A percentile compares a stretch with the other conserved stretches of the same genome.
Evolutionary conservation across 2,113 vertebrate genomes (phyloP).

Genomic region (Albula goreensis): DNA sequence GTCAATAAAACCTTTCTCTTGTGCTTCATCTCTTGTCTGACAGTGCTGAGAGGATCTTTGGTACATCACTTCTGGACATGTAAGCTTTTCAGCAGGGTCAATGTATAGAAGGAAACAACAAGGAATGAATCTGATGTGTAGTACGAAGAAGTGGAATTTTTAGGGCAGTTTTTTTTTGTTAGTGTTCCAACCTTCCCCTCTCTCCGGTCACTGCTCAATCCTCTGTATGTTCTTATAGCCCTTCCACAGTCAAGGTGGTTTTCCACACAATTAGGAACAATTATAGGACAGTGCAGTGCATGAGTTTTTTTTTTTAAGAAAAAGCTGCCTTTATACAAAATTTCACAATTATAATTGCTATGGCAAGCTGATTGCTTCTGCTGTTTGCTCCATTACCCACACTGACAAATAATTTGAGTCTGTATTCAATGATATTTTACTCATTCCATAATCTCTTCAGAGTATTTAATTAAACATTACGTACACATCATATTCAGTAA

Average conservation of each 20-base stretch:
- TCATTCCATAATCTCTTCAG: not conserved
- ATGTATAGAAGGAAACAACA: not conserved
- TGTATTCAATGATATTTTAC: not conserved
- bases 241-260: not conserved
- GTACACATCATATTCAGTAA: not conserved
- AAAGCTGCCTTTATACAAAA: not conserved
- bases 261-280: not conserved
- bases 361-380: not conserved
- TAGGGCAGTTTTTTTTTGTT: not conserved
- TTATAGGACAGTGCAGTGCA: not conserved
- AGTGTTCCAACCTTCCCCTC: not conserved
- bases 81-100: not conserved
- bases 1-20: not conserved
- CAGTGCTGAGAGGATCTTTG: slow-evolving; percentile 9
- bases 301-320: not conserved
- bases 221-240: not conserved
- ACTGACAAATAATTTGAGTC: not conserved
- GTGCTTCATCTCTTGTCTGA: not conserved
- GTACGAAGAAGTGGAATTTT: not conserved
- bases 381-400: slow-evolving; percentile 1
- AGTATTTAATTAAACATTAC: no score
- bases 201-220: not conserved
- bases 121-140: not conserved
- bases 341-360: not conserved
- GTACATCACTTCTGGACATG: not conserved